These are phyloP conservation scores for Pinctada fucata DNA, from an alignment of 2,888 invertebrate genomes.

Conservation along the genomic window DNA sequence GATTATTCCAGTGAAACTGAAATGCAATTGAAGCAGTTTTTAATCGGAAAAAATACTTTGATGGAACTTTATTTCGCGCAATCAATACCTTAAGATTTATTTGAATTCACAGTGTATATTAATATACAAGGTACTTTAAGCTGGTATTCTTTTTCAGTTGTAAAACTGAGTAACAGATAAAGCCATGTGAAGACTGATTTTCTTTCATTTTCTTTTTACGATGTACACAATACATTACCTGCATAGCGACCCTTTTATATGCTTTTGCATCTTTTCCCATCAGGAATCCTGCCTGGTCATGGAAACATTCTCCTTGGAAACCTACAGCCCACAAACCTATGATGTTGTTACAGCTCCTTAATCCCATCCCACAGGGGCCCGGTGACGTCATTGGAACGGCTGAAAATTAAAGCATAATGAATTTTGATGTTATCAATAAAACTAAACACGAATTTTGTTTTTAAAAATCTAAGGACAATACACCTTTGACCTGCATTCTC, in stretches of 20 bases:
- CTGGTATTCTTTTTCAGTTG: too few relatives aligned
- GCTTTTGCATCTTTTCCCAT: slow-evolving; percentile 20
- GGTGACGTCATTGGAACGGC: background rate
- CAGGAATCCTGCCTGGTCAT: slow-evolving; percentile 17
- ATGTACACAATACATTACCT: slow-evolving; percentile 23
- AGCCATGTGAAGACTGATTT: too few relatives aligned
- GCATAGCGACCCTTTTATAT: slow-evolving; percentile 31
- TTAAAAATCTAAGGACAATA: too few relatives aligned
- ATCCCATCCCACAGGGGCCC: slow-evolving; percentile 37
- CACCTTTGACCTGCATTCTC: too few relatives aligned
- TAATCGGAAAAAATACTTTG: too few relatives aligned
- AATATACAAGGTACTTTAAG: too few relatives aligned
- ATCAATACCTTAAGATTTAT: too few relatives aligned
- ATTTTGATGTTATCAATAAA: background rate
- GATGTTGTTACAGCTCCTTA: background rate
- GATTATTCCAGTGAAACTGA: slow-evolving; percentile 65
- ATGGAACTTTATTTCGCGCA: too few relatives aligned
- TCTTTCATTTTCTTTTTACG: too few relatives aligned
- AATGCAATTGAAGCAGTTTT: slow-evolving; percentile 6
- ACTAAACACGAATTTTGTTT: too few relatives aligned
- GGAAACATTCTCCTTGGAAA: background rate
- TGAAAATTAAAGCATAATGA: background rate
- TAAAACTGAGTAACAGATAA: too few relatives aligned
- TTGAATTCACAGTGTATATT: too few relatives aligned
- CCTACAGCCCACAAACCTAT: slow-evolving; percentile 22